These are phyloP conservation scores for Boleophthalmus pectinirostris DNA, from an alignment of 2,113 vertebrate genomes.

Conservation along the genomic window DNA sequence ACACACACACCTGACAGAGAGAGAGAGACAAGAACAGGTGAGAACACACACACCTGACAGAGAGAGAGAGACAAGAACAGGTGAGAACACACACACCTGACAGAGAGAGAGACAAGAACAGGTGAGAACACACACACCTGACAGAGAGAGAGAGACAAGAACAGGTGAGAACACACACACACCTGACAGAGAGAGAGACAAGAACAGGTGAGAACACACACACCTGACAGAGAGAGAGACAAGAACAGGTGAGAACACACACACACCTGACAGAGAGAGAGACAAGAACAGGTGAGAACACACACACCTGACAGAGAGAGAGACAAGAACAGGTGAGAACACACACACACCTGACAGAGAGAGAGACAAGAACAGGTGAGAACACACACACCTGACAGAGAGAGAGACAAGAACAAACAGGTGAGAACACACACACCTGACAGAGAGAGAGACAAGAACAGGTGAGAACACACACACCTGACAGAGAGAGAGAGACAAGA, in stretches of 20 bases:
- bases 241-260: constrained; percentile 78
- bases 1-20: constrained; percentile 65
- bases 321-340: constrained; percentile 81
- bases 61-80: constrained; percentile 83
- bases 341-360: constrained; percentile 74
- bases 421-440: constrained; percentile 59
- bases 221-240: constrained; percentile 84
- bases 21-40: constrained; percentile 85
- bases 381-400: constrained; percentile 68
- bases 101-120: constrained; percentile 85
- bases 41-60: constrained; percentile 49
- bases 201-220: constrained; percentile 76
- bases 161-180: constrained; percentile 72
- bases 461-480: constrained; percentile 66
- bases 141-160: constrained; percentile 83
- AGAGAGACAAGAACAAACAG: constrained; percentile 84
- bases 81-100: constrained; percentile 59
- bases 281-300: constrained; percentile 79
- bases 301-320: constrained; percentile 79
- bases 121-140: constrained; percentile 66
- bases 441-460: constrained; percentile 85
- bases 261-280: constrained; percentile 86
- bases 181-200: constrained; percentile 86
- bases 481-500: constrained; percentile 83
- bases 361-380: constrained; percentile 84